Percentiles rank a stretch among this genome's conserved stretches.
Conservation (phyloP, 2,888 invertebrate species). For the Steinernema hermaphroditum region DNA sequence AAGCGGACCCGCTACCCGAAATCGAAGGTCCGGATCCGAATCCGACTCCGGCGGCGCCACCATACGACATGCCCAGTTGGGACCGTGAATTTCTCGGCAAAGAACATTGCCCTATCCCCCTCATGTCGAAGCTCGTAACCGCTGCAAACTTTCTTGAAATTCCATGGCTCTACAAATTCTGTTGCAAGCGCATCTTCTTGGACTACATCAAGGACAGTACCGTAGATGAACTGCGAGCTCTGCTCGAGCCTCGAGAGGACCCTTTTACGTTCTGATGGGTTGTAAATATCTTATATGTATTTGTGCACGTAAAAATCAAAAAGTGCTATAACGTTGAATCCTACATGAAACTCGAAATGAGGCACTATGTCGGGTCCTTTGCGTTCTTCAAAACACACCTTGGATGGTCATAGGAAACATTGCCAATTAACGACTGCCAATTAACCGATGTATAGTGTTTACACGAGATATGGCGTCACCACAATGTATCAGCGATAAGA, state of each 20-base stretch:
- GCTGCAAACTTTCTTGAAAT: slow-evolving; percentile 1
- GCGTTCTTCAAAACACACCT: too few relatives aligned
- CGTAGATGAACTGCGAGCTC: background rate
- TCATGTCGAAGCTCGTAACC: background rate
- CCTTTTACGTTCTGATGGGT: too few relatives aligned
- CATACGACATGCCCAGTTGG: slow-evolving; percentile 2
- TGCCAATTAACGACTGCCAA: too few relatives aligned
- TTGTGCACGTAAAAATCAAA: too few relatives aligned
- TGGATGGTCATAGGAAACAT: too few relatives aligned
- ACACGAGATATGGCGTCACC: too few relatives aligned
- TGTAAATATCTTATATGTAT: too few relatives aligned
- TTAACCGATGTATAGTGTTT: too few relatives aligned
- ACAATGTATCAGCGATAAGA: too few relatives aligned
- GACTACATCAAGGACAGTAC: slow-evolving; percentile 4
- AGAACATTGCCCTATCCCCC: background rate
- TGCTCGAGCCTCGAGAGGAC: slow-evolving; percentile 8
- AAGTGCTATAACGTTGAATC: too few relatives aligned
- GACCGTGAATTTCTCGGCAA: background rate
- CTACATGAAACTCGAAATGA: too few relatives aligned
- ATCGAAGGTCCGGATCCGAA: background rate
- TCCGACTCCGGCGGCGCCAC: background rate
- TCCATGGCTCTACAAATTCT: slow-evolving; percentile 18
- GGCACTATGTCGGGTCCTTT: too few relatives aligned
- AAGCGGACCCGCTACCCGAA: background rate
- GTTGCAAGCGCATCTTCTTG: slow-evolving; percentile 20